Conservation (phyloP, 2,888 invertebrate species). For the Galeruca laticollis region DNA sequence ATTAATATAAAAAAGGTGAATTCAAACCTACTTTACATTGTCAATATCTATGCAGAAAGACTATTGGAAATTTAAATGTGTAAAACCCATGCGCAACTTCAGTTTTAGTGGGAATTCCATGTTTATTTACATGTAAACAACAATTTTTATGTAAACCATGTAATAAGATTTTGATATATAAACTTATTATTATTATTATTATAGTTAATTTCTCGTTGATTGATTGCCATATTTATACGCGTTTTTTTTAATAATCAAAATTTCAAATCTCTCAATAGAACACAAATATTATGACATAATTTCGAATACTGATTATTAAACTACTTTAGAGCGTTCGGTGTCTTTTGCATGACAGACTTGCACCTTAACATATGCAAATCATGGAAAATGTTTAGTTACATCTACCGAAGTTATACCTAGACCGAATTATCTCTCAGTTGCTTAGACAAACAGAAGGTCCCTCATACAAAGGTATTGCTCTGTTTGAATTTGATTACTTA, state of each 20-base stretch:
- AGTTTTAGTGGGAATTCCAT: no score
- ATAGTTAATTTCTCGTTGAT: no score
- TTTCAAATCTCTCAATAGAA: constrained; percentile 28
- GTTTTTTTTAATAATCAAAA: neutral
- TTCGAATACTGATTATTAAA: constrained; percentile 50
- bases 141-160: no score
- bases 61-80: no score
- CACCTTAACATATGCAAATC: constrained; percentile 57
- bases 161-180: no score
- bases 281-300: constrained; percentile 51
- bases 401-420: constrained; percentile 17
- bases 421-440: constrained; percentile 54
- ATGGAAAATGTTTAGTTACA: constrained; percentile 43
- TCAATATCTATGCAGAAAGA: no score
- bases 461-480: constrained; percentile 51
- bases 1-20: no score
- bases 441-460: constrained; percentile 52
- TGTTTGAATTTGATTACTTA: constrained; percentile 55
- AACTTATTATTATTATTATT: no score
- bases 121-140: no score
- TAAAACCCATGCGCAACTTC: no score
- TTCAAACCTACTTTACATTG: no score
- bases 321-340: constrained; percentile 49
- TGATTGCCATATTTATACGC: no score
- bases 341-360: constrained; percentile 38